These are phyloP conservation scores for Mystacides longicornis DNA, from an alignment of 2,888 invertebrate species.

Conservation along the genomic window DNA sequence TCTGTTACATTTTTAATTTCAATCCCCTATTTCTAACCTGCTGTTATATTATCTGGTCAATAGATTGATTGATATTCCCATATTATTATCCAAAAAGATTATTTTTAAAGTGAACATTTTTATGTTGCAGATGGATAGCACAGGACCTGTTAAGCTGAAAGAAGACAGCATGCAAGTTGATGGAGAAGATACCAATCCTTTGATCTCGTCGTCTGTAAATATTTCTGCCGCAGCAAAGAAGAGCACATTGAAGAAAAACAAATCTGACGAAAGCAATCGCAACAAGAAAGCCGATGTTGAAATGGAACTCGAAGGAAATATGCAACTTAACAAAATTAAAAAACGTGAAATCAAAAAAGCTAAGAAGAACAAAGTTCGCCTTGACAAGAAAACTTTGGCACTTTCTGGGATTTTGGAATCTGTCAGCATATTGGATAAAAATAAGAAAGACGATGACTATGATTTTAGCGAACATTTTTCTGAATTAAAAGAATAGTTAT, in stretches of 20 bases:
- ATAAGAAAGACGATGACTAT: slow-evolving; percentile 45
- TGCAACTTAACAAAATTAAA: slow-evolving; percentile 58
- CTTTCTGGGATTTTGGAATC: slow-evolving; percentile 59
- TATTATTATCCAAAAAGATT: no score
- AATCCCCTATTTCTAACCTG: no score
- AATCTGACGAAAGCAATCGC: slow-evolving; percentile 32
- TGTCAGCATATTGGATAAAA: slow-evolving; percentile 41
- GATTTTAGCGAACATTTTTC: slow-evolving; percentile 56
- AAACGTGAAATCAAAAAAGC: slow-evolving; percentile 42
- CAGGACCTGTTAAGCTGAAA: slow-evolving; percentile 51
- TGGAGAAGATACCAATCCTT: slow-evolving; percentile 37
- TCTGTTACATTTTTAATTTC: no score
- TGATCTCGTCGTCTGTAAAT: slow-evolving; percentile 40
- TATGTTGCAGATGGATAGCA: slow-evolving; percentile 51
- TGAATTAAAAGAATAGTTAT: slow-evolving; percentile 21
- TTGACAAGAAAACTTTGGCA: slow-evolving; percentile 56
- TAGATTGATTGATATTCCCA: no score
- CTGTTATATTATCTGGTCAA: no score
- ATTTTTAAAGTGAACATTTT: no score
- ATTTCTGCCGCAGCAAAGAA: slow-evolving; percentile 39
- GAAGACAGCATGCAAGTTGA: slow-evolving; percentile 50
- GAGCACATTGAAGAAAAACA: slow-evolving; percentile 26
- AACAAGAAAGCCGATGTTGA: slow-evolving; percentile 52
- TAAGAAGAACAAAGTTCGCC: slow-evolving; percentile 49
- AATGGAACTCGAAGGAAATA: slow-evolving; percentile 63